A percentile compares a stretch with the other conserved stretches of the same genome.
Evolutionary conservation across 37 sponge, comb jelly and placozoan species (phyloP).

Genomic region (Axinella damicornis): DNA sequence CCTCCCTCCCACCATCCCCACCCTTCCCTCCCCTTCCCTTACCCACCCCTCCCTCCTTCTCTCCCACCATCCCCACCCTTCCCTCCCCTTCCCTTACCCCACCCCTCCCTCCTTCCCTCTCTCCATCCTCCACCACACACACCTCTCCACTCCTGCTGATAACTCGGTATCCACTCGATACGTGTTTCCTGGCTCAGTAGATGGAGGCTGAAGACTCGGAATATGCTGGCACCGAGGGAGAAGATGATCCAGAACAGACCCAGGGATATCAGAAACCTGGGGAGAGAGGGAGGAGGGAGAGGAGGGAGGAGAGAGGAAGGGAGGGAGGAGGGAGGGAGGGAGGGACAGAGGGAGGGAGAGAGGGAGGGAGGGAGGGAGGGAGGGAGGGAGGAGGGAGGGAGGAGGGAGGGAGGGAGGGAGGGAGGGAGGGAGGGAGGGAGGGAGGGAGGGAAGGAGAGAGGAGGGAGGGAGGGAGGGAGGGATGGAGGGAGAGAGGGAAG

Average conservation of each 20-base stretch:
- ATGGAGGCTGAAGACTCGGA: constrained; percentile 54
- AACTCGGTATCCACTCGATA: constrained; percentile 33
- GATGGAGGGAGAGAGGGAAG: too few species aligned
- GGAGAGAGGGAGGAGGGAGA: neutral
- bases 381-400: too few species aligned
- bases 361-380: too few species aligned
- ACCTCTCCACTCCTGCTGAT: too few species aligned
- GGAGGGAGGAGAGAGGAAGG: neutral
- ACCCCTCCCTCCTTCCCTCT: too few species aligned
- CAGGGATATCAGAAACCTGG: constrained; percentile 52
- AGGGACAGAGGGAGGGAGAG: neutral
- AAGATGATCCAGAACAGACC: constrained; percentile 66
- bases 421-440: too few species aligned
- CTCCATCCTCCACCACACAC: too few species aligned
- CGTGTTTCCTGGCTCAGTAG: constrained; percentile 30
- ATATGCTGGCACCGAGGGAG: constrained; percentile 44
- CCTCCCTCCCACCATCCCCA: neutral
- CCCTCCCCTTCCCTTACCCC: neutral
- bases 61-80: neutral
- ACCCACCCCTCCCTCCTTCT: neutral
- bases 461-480: too few species aligned
- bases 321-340: neutral
- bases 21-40: neutral
- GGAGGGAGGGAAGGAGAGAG: too few species aligned
- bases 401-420: too few species aligned